Percentiles rank a stretch among this genome's conserved stretches.
Evolutionary conservation across 2,113 vertebrate species (phyloP).

Genomic region (Hypanus sabinus): DNA sequence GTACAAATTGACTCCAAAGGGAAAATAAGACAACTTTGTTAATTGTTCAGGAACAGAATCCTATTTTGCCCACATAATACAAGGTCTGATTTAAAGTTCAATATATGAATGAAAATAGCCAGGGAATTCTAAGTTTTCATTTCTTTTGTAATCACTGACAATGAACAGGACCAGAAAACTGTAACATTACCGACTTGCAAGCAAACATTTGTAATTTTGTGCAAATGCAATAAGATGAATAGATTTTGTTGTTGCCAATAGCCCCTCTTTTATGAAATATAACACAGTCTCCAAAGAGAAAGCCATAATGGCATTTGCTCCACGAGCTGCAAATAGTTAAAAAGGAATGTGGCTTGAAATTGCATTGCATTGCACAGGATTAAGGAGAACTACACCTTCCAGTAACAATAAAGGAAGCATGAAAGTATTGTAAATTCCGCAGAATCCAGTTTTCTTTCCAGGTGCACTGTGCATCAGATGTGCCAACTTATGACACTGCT

Average conservation of each 20-base stretch:
- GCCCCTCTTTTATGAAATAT: neutral
- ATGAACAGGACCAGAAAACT: neutral
- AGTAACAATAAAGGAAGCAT: too few relatives aligned
- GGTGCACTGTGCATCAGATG: too few relatives aligned
- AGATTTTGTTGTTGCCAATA: neutral
- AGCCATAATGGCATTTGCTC: neutral
- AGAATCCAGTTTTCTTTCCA: too few relatives aligned
- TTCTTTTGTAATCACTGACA: neutral
- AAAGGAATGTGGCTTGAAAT: too few relatives aligned
- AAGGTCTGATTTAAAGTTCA: neutral
- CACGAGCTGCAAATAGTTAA: neutral
- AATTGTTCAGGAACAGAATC: neutral
- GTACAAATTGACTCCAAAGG: neutral
- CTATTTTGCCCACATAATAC: neutral
- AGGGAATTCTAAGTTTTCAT: conserved; percentile 7
- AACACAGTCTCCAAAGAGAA: neutral
- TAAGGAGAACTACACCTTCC: too few relatives aligned
- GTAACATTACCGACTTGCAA: neutral
- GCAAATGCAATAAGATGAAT: neutral
- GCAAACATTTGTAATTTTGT: neutral
- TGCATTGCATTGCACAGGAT: too few relatives aligned
- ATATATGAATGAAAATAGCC: neutral
- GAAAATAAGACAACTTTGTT: neutral
- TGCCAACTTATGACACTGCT: too few relatives aligned
- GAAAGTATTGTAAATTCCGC: too few relatives aligned